These are phyloP conservation scores for Phortica variegata DNA, from an alignment of 1,140 invertebrate genomes.

Conservation along the genomic window DNA sequence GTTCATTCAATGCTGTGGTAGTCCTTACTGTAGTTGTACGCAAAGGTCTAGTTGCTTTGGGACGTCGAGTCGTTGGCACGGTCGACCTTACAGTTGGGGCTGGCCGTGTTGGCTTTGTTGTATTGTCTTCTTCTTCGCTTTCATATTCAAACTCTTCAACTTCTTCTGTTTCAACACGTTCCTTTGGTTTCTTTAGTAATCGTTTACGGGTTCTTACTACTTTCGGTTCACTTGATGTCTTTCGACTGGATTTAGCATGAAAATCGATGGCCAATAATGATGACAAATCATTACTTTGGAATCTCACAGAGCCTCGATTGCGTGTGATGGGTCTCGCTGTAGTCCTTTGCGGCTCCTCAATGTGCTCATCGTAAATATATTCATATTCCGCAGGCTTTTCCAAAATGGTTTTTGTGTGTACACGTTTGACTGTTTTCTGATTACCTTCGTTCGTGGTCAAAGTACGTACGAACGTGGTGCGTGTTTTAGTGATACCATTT, in stretches of 20 bases:
- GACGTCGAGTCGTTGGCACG: conserved; percentile 6
- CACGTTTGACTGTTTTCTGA: conserved; percentile 34
- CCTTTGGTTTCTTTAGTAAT: conserved; percentile 37
- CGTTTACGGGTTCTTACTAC: conserved; percentile 30
- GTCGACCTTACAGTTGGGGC: conserved; percentile 4
- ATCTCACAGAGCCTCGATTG: conserved; percentile 40
- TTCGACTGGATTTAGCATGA: conserved; percentile 10
- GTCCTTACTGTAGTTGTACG: conserved; percentile 4
- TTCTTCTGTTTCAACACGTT: conserved; percentile 34
- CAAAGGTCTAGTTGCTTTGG: conserved; percentile 19
- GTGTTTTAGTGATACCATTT: conserved; percentile 36
- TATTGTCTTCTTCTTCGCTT: conserved; percentile 6
- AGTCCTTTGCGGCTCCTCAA: conserved; percentile 20
- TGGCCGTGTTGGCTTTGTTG: conserved; percentile 2
- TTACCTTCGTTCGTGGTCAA: conserved; percentile 13
- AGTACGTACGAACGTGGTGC: conserved; percentile 35
- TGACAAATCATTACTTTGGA: conserved; percentile 44
- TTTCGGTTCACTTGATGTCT: conserved; percentile 10
- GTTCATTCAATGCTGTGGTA: background rate
- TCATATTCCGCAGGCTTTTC: conserved; percentile 43
- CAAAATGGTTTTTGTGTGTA: conserved; percentile 37
- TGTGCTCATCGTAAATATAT: conserved; percentile 34
- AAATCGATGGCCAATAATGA: conserved; percentile 46
- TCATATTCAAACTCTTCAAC: conserved; percentile 36
- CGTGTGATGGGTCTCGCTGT: conserved; percentile 29